Evolutionary conservation across 2,797 vertebrate species (phyloP).

Genomic region (Diceros bicornis): DNA sequence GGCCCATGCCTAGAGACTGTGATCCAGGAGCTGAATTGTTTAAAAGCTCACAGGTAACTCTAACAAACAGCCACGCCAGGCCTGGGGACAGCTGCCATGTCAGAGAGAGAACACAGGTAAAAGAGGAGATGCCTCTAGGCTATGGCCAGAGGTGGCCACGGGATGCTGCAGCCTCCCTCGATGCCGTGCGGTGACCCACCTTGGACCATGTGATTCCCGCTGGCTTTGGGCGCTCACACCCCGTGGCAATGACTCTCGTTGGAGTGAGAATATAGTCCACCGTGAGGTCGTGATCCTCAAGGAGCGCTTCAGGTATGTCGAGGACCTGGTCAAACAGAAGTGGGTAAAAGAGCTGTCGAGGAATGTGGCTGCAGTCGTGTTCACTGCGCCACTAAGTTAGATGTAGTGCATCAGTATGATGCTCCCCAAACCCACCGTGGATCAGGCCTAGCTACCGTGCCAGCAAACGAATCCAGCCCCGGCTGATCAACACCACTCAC

Average conservation of each 20-base stretch:
- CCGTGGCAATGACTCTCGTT: conserved; percentile 93
- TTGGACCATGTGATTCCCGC: conserved; percentile 95
- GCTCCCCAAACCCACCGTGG: neutral
- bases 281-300: conserved; percentile 95
- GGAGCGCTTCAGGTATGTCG: conserved; percentile 94
- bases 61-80: rapidly evolving
- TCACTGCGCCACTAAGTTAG: rapidly evolving
- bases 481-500: rapidly evolving
- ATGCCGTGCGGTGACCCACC: conserved; percentile 86
- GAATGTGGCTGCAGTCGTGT: rapidly evolving
- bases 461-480: rapidly evolving
- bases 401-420: rapidly evolving
- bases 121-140: neutral
- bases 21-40: neutral
- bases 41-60: neutral
- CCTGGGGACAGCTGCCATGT: neutral
- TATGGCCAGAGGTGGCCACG: rapidly evolving
- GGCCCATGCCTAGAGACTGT: neutral
- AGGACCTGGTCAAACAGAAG: conserved; percentile 90
- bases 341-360: rapidly evolving
- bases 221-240: conserved; percentile 93
- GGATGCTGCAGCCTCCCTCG: neutral
- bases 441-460: rapidly evolving
- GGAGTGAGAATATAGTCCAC: conserved; percentile 98
- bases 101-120: neutral